These are phyloP conservation scores for Lagenorhynchus albirostris DNA, from an alignment of 2,113 vertebrate species.

Conservation along the genomic window DNA sequence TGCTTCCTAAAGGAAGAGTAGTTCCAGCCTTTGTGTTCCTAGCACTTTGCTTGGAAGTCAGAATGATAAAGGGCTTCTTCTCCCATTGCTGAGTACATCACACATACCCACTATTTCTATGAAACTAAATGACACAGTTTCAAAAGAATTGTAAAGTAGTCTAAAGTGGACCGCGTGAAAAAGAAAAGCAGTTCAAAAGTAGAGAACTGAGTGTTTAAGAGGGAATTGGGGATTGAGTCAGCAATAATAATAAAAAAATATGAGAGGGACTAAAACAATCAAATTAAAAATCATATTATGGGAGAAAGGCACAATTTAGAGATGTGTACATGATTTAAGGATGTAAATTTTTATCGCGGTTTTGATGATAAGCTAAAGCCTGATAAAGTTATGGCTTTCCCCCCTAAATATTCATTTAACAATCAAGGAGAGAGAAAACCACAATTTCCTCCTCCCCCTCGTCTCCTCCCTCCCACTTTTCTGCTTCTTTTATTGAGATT, in stretches of 20 bases:
- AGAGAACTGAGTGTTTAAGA: neutral
- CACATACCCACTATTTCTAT: neutral
- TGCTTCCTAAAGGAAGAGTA: neutral
- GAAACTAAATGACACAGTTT: neutral
- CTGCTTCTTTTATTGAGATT: neutral
- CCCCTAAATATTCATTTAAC: neutral
- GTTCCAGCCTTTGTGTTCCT: neutral
- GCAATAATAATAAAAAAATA: neutral
- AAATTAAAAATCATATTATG: neutral
- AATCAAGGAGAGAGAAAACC: neutral
- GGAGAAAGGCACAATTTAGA: neutral
- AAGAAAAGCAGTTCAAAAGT: neutral
- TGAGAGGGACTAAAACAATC: neutral
- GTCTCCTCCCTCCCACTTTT: neutral
- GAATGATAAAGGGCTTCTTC: neutral
- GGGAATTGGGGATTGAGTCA: neutral
- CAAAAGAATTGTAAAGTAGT: neutral
- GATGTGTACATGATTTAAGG: neutral
- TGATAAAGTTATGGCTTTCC: neutral
- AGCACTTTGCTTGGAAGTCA: neutral
- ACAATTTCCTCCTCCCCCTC: neutral
- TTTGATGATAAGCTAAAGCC: neutral
- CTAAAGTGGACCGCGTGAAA: neutral
- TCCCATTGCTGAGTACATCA: rapidly evolving
- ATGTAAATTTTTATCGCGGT: neutral